Evolutionary conservation across 53 echinoderm and acorn worm genomes (phyloP).

Genomic region (Paracentrotus lividus): DNA sequence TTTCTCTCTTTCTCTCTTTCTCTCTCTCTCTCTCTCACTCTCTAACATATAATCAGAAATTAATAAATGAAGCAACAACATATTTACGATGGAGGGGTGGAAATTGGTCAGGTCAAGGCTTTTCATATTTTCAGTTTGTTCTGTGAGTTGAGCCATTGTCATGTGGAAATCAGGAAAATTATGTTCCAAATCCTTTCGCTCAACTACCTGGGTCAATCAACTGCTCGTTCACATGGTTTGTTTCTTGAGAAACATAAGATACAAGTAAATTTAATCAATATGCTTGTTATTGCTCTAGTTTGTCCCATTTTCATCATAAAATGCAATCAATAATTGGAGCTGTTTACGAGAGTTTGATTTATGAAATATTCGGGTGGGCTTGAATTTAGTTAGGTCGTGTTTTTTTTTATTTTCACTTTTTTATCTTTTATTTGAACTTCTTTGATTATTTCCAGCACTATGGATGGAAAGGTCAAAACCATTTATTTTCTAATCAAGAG

Average conservation of each 20-base stretch:
- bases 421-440: too few species aligned
- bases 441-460: too few species aligned
- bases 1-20: background rate
- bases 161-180: background rate
- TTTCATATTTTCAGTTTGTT: background rate
- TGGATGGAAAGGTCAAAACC: too few species aligned
- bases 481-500: too few species aligned
- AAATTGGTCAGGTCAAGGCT: background rate
- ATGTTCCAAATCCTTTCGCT: background rate
- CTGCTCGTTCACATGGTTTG: background rate
- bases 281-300: slow-evolving; percentile 1
- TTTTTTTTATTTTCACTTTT: too few species aligned
- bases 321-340: background rate
- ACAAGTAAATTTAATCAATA: background rate
- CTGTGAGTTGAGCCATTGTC: background rate
- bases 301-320: background rate
- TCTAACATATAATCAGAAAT: too few species aligned
- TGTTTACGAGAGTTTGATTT: background rate
- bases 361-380: background rate
- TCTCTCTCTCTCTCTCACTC: background rate
- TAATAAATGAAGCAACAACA: too few species aligned
- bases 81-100: too few species aligned
- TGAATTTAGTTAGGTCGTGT: too few species aligned
- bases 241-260: background rate
- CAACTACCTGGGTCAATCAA: background rate